phyloP scores from a whole-genome alignment of 2,888 invertebrate genomes.

The Sussaba pulchella region DNA sequence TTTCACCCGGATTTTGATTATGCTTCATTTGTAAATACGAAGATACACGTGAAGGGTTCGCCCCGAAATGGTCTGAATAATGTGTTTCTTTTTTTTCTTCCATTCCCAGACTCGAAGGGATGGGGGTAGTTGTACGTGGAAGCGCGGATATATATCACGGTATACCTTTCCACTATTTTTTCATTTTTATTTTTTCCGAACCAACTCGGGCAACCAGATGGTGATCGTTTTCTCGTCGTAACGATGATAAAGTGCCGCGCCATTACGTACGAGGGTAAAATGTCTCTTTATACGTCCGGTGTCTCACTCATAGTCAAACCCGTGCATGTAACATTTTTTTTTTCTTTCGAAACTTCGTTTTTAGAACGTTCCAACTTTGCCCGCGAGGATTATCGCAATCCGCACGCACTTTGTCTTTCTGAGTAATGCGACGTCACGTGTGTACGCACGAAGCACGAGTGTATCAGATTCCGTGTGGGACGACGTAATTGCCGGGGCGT shows the following conservation, averaged over 20 bases:
- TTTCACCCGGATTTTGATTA: conserved; percentile 63
- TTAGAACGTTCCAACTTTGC: conserved; percentile 16
- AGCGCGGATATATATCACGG: conserved; percentile 26
- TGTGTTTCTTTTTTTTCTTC: conserved; percentile 27
- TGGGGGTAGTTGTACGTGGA: background rate
- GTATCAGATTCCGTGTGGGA: conserved; percentile 37
- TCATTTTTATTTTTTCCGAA: background rate
- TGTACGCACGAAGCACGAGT: background rate
- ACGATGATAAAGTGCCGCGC: conserved; percentile 46
- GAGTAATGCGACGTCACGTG: conserved; percentile 36
- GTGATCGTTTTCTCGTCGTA: conserved; percentile 35
- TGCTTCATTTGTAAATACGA: conserved; percentile 65
- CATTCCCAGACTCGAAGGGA: background rate
- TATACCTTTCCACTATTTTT: conserved; percentile 26
- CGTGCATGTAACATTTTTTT: conserved; percentile 19
- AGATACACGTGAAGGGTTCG: conserved; percentile 39
- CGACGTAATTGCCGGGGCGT: conserved; percentile 50
- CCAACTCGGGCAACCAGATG: conserved; percentile 16
- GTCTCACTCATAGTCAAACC: conserved; percentile 21
- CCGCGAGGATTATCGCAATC: conserved; percentile 38
- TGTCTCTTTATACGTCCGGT: conserved; percentile 11
- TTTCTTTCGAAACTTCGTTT: conserved; percentile 24
- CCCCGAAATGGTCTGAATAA: conserved; percentile 46
- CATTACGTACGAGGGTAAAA: conserved; percentile 29
- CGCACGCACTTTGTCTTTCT: conserved; percentile 47